Evolutionary conservation across 2,113 vertebrate species (phyloP), one percentile per base, ranked within the genome.

Genomic region (Cyphomyrus discorhynchus): DNA sequence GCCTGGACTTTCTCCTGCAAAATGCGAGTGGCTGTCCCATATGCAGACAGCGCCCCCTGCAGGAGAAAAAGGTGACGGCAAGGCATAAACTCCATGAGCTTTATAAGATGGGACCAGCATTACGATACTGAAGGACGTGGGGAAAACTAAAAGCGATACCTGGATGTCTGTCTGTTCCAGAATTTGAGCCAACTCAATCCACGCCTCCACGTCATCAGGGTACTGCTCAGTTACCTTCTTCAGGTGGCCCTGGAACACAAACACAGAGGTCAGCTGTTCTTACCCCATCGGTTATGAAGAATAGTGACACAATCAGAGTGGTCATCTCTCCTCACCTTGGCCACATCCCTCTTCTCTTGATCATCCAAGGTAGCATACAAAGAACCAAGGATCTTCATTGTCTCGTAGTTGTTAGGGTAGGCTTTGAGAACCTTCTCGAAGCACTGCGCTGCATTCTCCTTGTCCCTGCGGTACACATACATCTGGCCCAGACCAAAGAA

Each of bases 401-500:
- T 99, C 93, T 99, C 98, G 0, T 99, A 99, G 94, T 99, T 99
- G 93, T 99, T 99, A 91, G 98, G 98, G 92, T 99, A 99, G 58
- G 98, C 98, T 94, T 99, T 99, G 91, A 99, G 95, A 92, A 99
- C 98, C 92, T 99, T 99, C 92, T 99, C 98, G 90, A 99, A 99
- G 95, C 98, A 99, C 39, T 99, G 98, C 0, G 98, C 98, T 9
- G 98, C 98, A 53, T 99, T 99, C 93, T 99, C 98, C 92, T 98
- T 99, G 95, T 99, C 98, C 88, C 98, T 96, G 92, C 98, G 96
- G 93, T 99, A 99, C 92, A 99, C 98, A 56, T 99, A 99, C 98
- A 99, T 99, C 95, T 99, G 98, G 49, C 98, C 98, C 94, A 99
- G 95, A 86, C 98, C 98, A 89, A 99, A 99, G 95, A 99, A 99